Base-by-base conservation (phyloP, 2,113 vertebrate genomes). In the Onychostruthus taczanowskii region DNA sequence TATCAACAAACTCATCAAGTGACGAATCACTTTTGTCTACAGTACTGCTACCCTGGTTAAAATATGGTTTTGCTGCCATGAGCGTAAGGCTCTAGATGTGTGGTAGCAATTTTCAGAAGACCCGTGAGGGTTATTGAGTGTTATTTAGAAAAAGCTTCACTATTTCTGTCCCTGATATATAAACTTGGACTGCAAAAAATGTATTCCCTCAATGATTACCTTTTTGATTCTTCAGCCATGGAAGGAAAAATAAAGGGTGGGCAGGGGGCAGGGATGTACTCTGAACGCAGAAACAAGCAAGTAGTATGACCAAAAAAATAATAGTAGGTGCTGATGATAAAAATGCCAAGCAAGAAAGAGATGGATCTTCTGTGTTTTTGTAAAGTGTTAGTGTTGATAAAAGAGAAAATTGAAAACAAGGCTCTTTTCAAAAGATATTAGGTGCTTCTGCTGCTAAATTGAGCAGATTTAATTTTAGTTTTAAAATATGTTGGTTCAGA, bases 71-170 rank as follows among this genome's bases (percentile, higher is more conserved):
- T 28, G 7, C 13, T 74, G 6, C 31, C 52, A 21, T 1, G 4
- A 58, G 17, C 10, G 3, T 39, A 39, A 50, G 4, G 11, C 50
- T 69, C 30, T 55, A 64, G 52, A 52, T 33, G 64, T 22, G 46
- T 35, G 11, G 2, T 37, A 63, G 12, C 1, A 67, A 53, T 50
- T 74, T 75, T 81, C 52, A 58, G 64, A 84, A 70, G 23, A 59
- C 8, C 67, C 33, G 6, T 1, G 0, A 28, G 19, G 2, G 6
- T 68, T 55, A 76, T 15, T 70, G 7, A 44, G 37, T 5, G 15
- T 31, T 62, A 55, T 55, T 79, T 87, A 30, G 52, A 87, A 93
- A 95, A 89, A 52, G 22, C 10, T 47, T 70, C 22, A 35, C 8
- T 75, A 14, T 24, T 81, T 23, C 39, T 67, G 5, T 58, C 58